Evolutionary conservation across 2,113 vertebrate genomes (phyloP), one percentile per base, ranked within the genome.

Genomic region (Deroptyus accipitrinus): DNA sequence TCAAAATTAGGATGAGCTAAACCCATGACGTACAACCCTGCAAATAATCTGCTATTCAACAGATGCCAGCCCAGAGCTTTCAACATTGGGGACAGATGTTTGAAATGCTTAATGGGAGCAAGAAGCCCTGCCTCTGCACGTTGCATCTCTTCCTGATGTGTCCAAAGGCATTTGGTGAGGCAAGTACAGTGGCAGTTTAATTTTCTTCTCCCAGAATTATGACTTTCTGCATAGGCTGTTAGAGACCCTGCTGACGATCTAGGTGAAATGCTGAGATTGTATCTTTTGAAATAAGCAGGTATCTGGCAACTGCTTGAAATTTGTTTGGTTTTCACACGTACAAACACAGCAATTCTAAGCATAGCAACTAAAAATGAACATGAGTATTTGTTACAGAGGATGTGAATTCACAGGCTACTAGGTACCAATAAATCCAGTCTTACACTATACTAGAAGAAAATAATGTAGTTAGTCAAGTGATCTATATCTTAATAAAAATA

Each of bases 1-100:
- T 66, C 68, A 92, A 72, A 96, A 90, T 61, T 55, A 41, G 39
- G 68, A 90, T 95, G 88, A 81, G 72, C 55, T 74, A 55, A 94
- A 0, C 20, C 68, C 17, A 66, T 78, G 92, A 84, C 1, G 8
- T 93, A 78, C 69, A 86, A 48, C 23, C 8, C 42, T 81, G 51
- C 51, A 88, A 94, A 88, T 1, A 39, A 90, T 72, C 69, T 88
- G 33, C 83, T 88, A 27, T 61, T 93, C 76, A 96, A 78, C 76
- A 78, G 46, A 68, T 88, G 90, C 88, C 94, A 94, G 61, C 8
- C 4, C 18, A 81, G 88, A 80, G 52, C 69, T 97, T 95, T 86
- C 73, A 83, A 18, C 42, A 11, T 51, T 27, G 31, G 64, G 35
- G 48, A 93, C 68, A 93, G 69, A 83, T 86, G 79, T 93, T 94